Percentiles rank a stretch among this genome's conserved stretches.
These are phyloP conservation scores for Ctenoplectra terminalis DNA, from an alignment of 1,140 invertebrate genomes.

Conservation along the genomic window DNA sequence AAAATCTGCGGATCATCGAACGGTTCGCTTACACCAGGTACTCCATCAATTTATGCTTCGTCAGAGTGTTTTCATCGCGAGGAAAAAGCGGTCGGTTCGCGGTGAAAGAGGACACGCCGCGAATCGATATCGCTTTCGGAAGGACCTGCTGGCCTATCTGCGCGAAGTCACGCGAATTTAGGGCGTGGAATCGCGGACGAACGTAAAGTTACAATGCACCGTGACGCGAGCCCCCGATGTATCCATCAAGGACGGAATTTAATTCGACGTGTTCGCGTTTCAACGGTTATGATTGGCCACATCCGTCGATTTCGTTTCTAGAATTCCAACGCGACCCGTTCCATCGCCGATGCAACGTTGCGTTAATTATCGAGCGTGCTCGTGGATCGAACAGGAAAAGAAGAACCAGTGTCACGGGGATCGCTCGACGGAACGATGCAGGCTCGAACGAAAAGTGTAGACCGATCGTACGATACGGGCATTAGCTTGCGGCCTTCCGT, in stretches of 20 bases:
- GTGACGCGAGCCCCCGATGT: not conserved
- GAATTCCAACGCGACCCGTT: not conserved
- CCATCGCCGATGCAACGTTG: not conserved
- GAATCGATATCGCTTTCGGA: conserved; percentile 64
- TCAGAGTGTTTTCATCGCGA: conserved; percentile 22
- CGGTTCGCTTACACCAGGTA: no score
- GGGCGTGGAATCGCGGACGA: conserved; percentile 61
- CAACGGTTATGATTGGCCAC: not conserved
- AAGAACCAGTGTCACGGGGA: not conserved
- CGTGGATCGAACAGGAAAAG: no score
- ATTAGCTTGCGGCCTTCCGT: conserved; percentile 70
- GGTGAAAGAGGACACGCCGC: conserved; percentile 37
- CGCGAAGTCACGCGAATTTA: conserved; percentile 64
- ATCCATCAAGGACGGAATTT: not conserved
- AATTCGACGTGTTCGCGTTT: not conserved
- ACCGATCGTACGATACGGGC: conserved; percentile 64
- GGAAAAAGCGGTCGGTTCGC: conserved; percentile 9
- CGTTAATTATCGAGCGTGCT: not conserved
- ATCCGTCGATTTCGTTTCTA: conserved; percentile 14
- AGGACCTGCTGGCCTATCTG: conserved; percentile 60
- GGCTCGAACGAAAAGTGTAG: conserved; percentile 58
- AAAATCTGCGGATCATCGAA: not conserved
- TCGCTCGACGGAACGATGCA: conserved; percentile 6
- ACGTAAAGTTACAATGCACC: not conserved
- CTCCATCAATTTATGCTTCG: conserved; percentile 6